Evolutionary conservation across 2,888 invertebrate species (phyloP), one percentile per base, ranked within the genome.

Genomic region (Prosapia bicincta): DNA sequence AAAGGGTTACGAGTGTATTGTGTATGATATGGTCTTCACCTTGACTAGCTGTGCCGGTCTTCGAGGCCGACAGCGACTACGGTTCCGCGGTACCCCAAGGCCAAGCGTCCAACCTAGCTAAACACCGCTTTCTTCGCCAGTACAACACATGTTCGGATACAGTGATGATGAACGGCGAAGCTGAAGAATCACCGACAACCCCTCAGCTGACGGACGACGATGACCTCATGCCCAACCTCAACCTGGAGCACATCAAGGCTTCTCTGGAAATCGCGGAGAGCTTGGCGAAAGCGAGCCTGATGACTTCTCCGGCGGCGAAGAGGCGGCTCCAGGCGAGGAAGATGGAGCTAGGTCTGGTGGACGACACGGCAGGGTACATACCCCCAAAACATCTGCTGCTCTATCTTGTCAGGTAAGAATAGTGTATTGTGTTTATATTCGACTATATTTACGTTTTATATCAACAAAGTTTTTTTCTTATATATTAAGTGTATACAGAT

Each of bases 401-500:
- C 79, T 90, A 90, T 84, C 86, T 91, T 81, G 90, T 90, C 83
- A 89, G 90, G 90, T 90, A 87, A 85, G 82, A 76, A 32, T n/a
- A n/a, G n/a, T n/a, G n/a, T n/a, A n/a, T n/a, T n/a, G n/a, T n/a
- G n/a, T n/a, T n/a, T n/a, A n/a, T n/a, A n/a, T n/a, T n/a, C n/a
- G n/a, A n/a, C n/a, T n/a, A n/a, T n/a, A n/a, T n/a, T n/a, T n/a
- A n/a, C n/a, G n/a, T n/a, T n/a, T n/a, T n/a, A n/a, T n/a, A n/a
- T n/a, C n/a, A n/a, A n/a, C n/a, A n/a, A n/a, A n/a, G n/a, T n/a
- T n/a, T n/a, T n/a, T n/a, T n/a, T n/a, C n/a, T n/a, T n/a, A n/a
- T n/a, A n/a, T n/a, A n/a, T n/a, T n/a, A n/a, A n/a, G n/a, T n/a
- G n/a, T n/a, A n/a, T n/a, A n/a, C n/a, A n/a, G n/a, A n/a, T n/a